Evolutionary conservation across 2,113 vertebrate species (phyloP).

Genomic region (Ptychochromis oligacanthus): DNA sequence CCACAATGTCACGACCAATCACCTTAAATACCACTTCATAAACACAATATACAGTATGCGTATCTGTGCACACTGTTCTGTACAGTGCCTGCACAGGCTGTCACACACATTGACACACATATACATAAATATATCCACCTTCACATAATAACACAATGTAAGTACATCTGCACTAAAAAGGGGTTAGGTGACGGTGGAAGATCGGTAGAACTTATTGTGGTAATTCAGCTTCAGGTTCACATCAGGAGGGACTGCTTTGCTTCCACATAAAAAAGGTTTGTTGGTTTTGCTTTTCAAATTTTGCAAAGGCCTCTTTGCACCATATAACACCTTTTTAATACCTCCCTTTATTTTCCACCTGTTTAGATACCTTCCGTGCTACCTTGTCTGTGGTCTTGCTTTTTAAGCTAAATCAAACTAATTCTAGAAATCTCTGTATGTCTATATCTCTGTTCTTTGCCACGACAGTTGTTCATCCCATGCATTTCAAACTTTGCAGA

Average conservation of each 20-base stretch:
- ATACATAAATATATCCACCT: not conserved
- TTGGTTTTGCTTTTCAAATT: no score
- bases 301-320: no score
- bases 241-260: no score
- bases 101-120: not conserved
- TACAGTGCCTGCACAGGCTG: not conserved
- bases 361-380: not conserved
- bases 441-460: not conserved
- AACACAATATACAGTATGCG: not conserved
- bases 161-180: no score
- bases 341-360: not conserved
- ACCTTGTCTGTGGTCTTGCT: not conserved
- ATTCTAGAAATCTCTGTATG: not conserved
- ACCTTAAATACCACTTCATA: slow-evolving; percentile 2
- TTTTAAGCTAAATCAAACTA: not conserved
- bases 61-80: not conserved
- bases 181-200: no score
- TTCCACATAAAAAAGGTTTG: no score
- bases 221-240: no score
- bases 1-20: slow-evolving; percentile 41
- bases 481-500: no score
- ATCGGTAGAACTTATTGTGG: no score
- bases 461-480: not conserved
- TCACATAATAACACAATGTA: not conserved
- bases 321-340: not conserved